Evolutionary conservation across 2,797 vertebrate species (phyloP).

Genomic region (Arremon aurantiirostris): DNA sequence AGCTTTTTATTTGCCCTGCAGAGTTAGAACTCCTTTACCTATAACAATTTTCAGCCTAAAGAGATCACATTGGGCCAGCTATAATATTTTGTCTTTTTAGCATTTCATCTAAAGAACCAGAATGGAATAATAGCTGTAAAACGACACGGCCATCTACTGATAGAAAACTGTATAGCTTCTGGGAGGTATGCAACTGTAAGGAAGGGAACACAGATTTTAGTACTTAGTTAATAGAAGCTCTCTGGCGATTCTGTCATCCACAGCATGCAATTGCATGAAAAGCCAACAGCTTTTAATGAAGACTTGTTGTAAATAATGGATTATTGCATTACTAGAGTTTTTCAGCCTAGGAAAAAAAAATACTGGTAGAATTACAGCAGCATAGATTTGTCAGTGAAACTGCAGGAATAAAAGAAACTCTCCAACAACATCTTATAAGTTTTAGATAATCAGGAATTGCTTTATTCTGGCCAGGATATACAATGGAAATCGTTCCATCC

Average conservation of each 20-base stretch:
- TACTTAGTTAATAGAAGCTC: not conserved
- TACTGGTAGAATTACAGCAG: not conserved
- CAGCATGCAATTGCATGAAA: not conserved
- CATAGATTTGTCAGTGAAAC: not conserved
- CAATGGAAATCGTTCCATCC: not conserved
- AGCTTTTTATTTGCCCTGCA: not conserved
- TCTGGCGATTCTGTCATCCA: not conserved
- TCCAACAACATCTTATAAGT: not conserved
- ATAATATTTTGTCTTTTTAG: not conserved
- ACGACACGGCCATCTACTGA: constrained; percentile 31
- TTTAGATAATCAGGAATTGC: not conserved
- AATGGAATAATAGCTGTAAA: not conserved
- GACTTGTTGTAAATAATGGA: not conserved
- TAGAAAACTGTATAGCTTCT: constrained; percentile 7
- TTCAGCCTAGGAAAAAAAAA: not conserved
- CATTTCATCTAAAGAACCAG: not conserved
- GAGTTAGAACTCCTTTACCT: not conserved
- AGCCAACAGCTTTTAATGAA: not conserved
- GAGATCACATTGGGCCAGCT: not conserved
- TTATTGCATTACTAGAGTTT: not conserved
- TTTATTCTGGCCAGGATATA: not conserved
- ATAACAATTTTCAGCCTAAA: not conserved
- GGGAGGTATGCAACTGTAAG: not conserved
- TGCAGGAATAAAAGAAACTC: not conserved
- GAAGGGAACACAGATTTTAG: not conserved